These are phyloP conservation scores for Spea bombifrons DNA, from an alignment of 2,113 vertebrate genomes.

Conservation along the genomic window DNA sequence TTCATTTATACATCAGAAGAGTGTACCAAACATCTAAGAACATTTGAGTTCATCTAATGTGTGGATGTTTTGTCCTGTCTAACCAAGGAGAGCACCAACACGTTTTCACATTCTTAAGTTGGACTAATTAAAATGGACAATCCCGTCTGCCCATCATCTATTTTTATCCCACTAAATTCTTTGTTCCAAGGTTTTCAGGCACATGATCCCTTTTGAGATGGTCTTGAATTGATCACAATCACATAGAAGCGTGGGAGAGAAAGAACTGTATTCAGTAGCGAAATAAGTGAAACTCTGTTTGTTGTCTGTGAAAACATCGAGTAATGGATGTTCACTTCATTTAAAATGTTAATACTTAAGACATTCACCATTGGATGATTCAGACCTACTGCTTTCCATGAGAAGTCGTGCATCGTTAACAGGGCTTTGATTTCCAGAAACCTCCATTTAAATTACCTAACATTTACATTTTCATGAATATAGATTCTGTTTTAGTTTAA, in stretches of 20 bases:
- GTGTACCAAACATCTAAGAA: constrained; percentile 4
- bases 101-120: constrained; percentile 21
- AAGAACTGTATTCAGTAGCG: constrained; percentile 34
- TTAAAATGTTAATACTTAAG: no score
- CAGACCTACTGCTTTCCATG: no score
- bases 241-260: constrained; percentile 47
- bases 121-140: constrained; percentile 43
- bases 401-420: no score
- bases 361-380: no score
- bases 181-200: constrained; percentile 45
- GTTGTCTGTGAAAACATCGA: constrained; percentile 37
- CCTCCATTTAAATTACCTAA: no score
- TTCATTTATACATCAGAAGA: constrained; percentile 2
- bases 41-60: constrained; percentile 13
- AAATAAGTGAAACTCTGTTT: constrained; percentile 19
- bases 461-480: no score
- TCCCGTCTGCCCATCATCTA: constrained; percentile 36
- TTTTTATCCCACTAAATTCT: constrained; percentile 28
- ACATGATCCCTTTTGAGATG: constrained; percentile 35
- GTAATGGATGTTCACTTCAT: constrained; percentile 12
- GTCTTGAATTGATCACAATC: constrained; percentile 46
- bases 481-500: no score
- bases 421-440: no score
- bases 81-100: constrained; percentile 10
- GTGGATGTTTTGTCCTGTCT: constrained; percentile 17